Conservation (phyloP, 2,888 invertebrate genomes). For the Phengaris arion region DNA sequence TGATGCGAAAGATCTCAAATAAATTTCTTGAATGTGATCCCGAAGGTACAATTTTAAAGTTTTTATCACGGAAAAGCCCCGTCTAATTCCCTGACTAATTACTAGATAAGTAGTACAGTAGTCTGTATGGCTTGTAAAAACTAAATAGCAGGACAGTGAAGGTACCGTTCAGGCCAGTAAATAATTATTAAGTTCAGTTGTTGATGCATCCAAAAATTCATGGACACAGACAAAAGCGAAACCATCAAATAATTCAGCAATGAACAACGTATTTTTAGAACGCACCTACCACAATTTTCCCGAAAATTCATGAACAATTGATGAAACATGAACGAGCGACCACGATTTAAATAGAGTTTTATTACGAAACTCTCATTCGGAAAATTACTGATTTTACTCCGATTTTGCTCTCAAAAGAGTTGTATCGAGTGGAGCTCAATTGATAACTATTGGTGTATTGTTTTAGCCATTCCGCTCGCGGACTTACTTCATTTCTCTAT, state of each 20-base stretch:
- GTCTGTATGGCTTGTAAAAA: no score
- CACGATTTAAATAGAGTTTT: no score
- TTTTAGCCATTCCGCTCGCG: conserved; percentile 3
- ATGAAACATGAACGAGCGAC: no score
- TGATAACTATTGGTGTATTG: conserved; percentile 24
- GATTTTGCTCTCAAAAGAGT: not conserved
- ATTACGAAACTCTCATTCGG: not conserved
- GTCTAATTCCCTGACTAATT: no score
- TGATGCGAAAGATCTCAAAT: not conserved
- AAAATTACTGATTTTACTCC: no score
- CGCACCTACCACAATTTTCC: no score
- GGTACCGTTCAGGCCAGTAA: not conserved
- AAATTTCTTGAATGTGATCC: not conserved
- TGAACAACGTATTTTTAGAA: no score
- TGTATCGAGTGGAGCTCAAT: not conserved
- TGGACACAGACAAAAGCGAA: not conserved
- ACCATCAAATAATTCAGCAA: not conserved
- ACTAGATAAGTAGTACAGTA: no score
- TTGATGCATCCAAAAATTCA: not conserved
- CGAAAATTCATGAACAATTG: no score
- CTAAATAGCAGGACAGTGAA: no score
- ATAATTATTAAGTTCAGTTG: not conserved
- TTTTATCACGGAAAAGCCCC: no score
- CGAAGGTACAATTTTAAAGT: no score
- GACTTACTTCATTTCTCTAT: conserved; percentile 47